Percentiles rank a stretch among this genome's conserved stretches.
phyloP scores from a whole-genome alignment of 2,113 vertebrate genomes.

The Jacana jacana region DNA sequence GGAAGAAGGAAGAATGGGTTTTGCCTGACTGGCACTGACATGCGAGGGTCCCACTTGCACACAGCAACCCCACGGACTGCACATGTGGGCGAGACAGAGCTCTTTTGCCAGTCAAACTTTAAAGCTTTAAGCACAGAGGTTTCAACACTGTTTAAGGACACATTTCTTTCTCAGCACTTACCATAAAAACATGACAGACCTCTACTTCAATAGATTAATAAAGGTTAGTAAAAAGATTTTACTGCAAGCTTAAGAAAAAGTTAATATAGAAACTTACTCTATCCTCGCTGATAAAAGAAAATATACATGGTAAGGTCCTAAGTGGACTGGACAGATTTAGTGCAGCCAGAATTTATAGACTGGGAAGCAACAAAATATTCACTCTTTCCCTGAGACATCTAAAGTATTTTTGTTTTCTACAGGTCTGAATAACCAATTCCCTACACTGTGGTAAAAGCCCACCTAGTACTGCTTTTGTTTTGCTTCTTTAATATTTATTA shows the following conservation, averaged over 20 bases:
- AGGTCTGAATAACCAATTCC: background rate
- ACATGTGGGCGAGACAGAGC: rapidly evolving
- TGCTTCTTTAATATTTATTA: background rate
- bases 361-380: background rate
- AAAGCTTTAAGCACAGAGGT: background rate
- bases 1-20: too few species aligned
- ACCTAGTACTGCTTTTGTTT: background rate
- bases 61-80: rapidly evolving
- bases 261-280: background rate
- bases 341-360: background rate
- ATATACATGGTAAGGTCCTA: rapidly evolving
- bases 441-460: background rate
- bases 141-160: background rate
- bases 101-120: background rate
- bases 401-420: background rate
- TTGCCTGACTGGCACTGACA: rapidly evolving
- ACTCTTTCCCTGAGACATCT: background rate
- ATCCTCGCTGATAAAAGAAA: background rate
- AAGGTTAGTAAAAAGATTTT: background rate
- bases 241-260: background rate
- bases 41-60: background rate
- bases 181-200: background rate
- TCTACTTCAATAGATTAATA: background rate
- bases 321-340: background rate
- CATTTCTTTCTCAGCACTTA: background rate